Evolutionary conservation across 2,888 invertebrate species (phyloP).

Genomic region (Rosalia funebris): DNA sequence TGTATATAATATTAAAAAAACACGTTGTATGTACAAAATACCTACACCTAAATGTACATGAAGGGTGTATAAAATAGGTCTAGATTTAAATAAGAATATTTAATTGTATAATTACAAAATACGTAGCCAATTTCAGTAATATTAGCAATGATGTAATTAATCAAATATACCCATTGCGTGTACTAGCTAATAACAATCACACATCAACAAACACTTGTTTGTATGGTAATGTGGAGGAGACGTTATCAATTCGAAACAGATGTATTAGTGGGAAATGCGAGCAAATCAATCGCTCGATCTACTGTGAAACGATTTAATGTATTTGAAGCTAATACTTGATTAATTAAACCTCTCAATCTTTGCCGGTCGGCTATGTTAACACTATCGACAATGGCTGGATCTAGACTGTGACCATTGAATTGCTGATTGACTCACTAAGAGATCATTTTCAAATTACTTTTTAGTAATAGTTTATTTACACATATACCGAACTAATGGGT

Average conservation of each 20-base stretch:
- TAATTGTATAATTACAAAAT: too few species aligned
- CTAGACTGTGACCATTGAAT: too few species aligned
- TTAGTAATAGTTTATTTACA: too few species aligned
- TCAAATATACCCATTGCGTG: slow-evolving; percentile 9
- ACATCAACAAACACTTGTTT: slow-evolving; percentile 23
- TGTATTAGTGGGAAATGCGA: slow-evolving; percentile 33
- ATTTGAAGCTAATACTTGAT: slow-evolving; percentile 22
- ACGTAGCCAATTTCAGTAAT: slow-evolving; percentile 5
- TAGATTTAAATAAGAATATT: too few species aligned
- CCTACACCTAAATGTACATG: too few species aligned
- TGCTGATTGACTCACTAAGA: too few species aligned
- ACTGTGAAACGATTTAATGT: slow-evolving; percentile 35
- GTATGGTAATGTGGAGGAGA: slow-evolving; percentile 25
- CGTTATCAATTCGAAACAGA: slow-evolving; percentile 29
- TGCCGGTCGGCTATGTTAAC: neutral
- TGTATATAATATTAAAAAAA: too few species aligned
- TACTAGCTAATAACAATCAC: slow-evolving; percentile 14
- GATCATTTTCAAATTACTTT: too few species aligned
- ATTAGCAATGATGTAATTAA: slow-evolving; percentile 9
- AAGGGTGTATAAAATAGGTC: too few species aligned
- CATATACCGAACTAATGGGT: too few species aligned
- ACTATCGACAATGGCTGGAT: neutral
- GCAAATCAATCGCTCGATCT: slow-evolving; percentile 36
- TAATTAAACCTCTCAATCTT: slow-evolving; percentile 31
- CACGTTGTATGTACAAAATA: too few species aligned